These are phyloP conservation scores for Desmodus rotundus DNA, from an alignment of 2,113 vertebrate species.

Conservation along the genomic window DNA sequence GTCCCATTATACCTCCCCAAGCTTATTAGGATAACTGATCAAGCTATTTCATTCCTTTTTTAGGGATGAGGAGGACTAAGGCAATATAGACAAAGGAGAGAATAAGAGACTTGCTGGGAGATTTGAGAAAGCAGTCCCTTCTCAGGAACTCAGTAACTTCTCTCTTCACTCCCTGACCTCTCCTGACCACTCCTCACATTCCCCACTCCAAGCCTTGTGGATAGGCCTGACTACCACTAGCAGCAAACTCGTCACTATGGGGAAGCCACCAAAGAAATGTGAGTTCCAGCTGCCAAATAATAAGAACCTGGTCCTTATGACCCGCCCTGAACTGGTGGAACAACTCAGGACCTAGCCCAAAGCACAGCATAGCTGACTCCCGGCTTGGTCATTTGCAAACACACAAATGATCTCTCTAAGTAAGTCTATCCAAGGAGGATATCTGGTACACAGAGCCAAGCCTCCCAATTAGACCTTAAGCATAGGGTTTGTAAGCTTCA, in stretches of 20 bases:
- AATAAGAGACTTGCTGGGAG: not conserved
- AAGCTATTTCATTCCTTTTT: not conserved
- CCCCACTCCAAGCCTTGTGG: rapidly evolving
- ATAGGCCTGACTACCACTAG: not conserved
- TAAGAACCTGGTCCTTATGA: not conserved
- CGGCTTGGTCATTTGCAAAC: not conserved
- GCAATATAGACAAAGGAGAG: not conserved
- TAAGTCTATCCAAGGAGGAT: not conserved
- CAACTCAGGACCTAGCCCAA: not conserved
- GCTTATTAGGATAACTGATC: not conserved
- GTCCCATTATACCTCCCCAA: not conserved
- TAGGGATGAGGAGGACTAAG: not conserved
- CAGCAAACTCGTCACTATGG: not conserved
- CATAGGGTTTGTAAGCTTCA: not conserved
- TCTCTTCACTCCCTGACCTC: not conserved
- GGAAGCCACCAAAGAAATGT: not conserved
- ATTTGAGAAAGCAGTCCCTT: not conserved
- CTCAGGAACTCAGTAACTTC: not conserved
- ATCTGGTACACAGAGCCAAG: not conserved
- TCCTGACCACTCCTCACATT: rapidly evolving
- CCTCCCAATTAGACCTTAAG: not conserved
- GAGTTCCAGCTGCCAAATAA: too few relatives aligned
- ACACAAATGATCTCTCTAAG: not conserved
- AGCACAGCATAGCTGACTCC: not conserved
- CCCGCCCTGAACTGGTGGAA: not conserved